Percentiles rank a stretch among this genome's conserved stretches.
phyloP scores from a whole-genome alignment of 2,797 vertebrate genomes.

The Orestias chungarensis region DNA sequence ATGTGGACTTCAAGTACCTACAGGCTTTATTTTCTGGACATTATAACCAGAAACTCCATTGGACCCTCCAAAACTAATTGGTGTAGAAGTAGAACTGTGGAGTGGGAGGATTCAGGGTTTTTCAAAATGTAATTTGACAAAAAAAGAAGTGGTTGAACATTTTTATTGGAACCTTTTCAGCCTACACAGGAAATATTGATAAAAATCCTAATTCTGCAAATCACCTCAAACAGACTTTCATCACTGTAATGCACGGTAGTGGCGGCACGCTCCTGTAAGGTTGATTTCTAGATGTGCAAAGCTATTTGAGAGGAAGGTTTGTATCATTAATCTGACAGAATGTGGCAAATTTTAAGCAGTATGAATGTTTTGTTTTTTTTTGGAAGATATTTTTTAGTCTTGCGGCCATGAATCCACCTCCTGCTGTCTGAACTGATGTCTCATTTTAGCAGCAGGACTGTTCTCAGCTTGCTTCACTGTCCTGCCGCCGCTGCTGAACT shows the following conservation, averaged over 20 bases:
- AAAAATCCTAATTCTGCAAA: not conserved
- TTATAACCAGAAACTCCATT: not conserved
- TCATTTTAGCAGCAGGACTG: conserved; percentile 24
- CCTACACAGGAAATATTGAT: not conserved
- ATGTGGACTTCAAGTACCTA: conserved; percentile 21
- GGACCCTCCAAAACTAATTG: not conserved
- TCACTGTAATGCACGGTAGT: not conserved
- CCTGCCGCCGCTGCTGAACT: conserved; percentile 50
- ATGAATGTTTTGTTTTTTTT: not conserved
- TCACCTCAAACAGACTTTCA: not conserved
- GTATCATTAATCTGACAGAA: too few relatives aligned
- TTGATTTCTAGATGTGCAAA: not conserved
- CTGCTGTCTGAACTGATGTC: conserved; percentile 17
- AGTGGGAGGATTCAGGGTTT: too few relatives aligned
- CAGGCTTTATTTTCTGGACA: not conserved
- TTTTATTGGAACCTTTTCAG: not conserved
- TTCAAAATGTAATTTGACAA: not conserved
- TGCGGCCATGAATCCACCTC: not conserved
- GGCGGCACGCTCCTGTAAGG: not conserved
- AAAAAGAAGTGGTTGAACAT: not conserved
- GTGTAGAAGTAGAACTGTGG: not conserved
- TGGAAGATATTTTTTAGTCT: not conserved
- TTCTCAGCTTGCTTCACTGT: conserved; percentile 40
- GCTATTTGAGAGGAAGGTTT: not conserved
- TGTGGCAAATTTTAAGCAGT: not conserved